These are phyloP conservation scores for Cartodere bifasciata DNA, from an alignment of 2,888 invertebrate species.

Conservation along the genomic window DNA sequence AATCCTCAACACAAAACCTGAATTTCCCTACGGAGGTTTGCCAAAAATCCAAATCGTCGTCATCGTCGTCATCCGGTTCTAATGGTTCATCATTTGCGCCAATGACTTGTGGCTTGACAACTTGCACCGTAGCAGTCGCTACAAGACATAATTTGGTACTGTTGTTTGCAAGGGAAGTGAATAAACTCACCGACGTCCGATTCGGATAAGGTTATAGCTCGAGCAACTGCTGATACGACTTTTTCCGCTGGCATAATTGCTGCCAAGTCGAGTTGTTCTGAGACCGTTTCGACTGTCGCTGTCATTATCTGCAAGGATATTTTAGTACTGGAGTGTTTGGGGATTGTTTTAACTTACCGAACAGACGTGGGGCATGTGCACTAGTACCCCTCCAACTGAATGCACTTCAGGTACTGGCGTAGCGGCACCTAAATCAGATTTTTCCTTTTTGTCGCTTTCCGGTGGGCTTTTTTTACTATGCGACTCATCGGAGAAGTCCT, in stretches of 20 bases:
- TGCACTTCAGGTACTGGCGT: slow-evolving; percentile 59
- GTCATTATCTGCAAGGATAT: slow-evolving; percentile 70
- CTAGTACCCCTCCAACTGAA: slow-evolving; percentile 75
- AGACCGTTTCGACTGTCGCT: slow-evolving; percentile 88
- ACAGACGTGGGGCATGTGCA: slow-evolving; percentile 87
- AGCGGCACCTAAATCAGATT: slow-evolving; percentile 47
- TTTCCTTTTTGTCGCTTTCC: slow-evolving; percentile 57
- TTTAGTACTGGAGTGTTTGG: too few species aligned
- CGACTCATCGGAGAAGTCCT: slow-evolving; percentile 56
- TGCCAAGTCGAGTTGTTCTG: slow-evolving; percentile 80
- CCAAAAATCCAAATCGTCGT: slow-evolving; percentile 81
- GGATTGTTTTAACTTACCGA: too few species aligned
- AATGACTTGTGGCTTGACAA: slow-evolving; percentile 63
- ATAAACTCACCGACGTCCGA: slow-evolving; percentile 62
- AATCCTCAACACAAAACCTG: slow-evolving; percentile 75
- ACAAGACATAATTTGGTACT: slow-evolving; percentile 9
- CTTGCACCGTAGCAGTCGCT: slow-evolving; percentile 50
- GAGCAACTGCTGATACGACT: slow-evolving; percentile 67
- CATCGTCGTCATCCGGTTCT: slow-evolving; percentile 57
- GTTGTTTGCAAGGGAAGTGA: neutral
- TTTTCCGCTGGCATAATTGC: slow-evolving; percentile 69
- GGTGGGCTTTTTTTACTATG: slow-evolving; percentile 54
- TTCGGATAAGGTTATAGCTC: slow-evolving; percentile 78
- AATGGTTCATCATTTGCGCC: slow-evolving; percentile 62
- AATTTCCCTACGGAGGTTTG: slow-evolving; percentile 87